Evolutionary conservation across 1,140 invertebrate genomes (phyloP).

Genomic region (Drosophila tropicalis): DNA sequence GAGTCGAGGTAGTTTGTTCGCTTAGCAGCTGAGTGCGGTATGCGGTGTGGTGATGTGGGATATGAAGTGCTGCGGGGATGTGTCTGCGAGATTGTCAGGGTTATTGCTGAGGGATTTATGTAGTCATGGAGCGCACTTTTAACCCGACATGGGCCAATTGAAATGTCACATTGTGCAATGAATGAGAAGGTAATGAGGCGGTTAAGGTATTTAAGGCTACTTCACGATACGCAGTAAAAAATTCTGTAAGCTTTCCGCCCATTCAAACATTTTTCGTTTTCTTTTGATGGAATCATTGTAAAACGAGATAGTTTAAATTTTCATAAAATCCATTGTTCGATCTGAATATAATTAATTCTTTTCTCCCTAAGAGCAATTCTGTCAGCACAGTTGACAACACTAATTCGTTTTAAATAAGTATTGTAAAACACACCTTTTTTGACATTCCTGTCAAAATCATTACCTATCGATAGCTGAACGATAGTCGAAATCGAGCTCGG

Average conservation of each 20-base stretch:
- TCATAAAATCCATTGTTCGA: too few species aligned
- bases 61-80: conserved; percentile 15
- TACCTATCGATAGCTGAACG: too few species aligned
- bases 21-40: conserved; percentile 11
- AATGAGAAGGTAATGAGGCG: conserved; percentile 75
- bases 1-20: neutral
- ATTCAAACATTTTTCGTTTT: too few species aligned
- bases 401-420: too few species aligned
- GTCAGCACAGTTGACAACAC: too few species aligned
- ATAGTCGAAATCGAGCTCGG: too few species aligned
- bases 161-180: conserved; percentile 75
- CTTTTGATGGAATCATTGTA: too few species aligned
- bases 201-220: conserved; percentile 44
- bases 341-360: too few species aligned
- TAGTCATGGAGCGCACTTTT: conserved; percentile 55
- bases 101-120: conserved; percentile 63
- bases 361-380: too few species aligned
- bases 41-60: conserved; percentile 27
- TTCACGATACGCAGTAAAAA: neutral
- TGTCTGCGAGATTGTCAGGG: conserved; percentile 27
- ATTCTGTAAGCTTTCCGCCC: neutral
- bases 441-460: too few species aligned
- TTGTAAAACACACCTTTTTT: too few species aligned
- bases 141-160: conserved; percentile 67
- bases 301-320: too few species aligned